phyloP scores from a whole-genome alignment of 2,888 invertebrate genomes.

The Sialis lutaria region DNA sequence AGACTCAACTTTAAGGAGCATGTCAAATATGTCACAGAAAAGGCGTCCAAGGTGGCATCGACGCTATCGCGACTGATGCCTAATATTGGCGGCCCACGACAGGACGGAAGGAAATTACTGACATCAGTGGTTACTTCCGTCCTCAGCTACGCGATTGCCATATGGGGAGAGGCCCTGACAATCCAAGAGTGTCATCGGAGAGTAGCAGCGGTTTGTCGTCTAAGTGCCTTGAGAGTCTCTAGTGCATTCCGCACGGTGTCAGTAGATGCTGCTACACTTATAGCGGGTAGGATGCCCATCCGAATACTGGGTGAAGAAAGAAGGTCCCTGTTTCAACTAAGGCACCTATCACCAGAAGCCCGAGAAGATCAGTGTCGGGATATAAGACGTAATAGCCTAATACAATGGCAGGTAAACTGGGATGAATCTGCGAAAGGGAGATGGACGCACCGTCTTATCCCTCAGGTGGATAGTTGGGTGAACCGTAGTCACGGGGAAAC shows the following conservation, averaged over 20 bases:
- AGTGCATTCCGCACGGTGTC: slow-evolving; percentile 10
- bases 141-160: slow-evolving; percentile 8
- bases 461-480: neutral
- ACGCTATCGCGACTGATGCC: neutral
- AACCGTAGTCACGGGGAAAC: slow-evolving; percentile 1
- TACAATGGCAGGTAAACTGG: slow-evolving; percentile 7
- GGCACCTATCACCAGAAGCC: too few relatives aligned
- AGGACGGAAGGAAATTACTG: slow-evolving; percentile 8
- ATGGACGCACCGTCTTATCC: slow-evolving; percentile 1
- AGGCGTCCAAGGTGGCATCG: slow-evolving; percentile 6
- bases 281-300: slow-evolving; percentile 8
- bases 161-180: slow-evolving; percentile 8
- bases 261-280: slow-evolving; percentile 8
- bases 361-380: too few relatives aligned
- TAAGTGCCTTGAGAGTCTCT: slow-evolving; percentile 7
- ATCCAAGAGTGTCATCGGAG: slow-evolving; percentile 1
- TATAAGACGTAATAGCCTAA: neutral
- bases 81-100: slow-evolving; percentile 8
- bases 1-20: slow-evolving; percentile 8
- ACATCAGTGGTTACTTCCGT: slow-evolving; percentile 8
- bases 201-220: slow-evolving; percentile 5
- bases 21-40: slow-evolving; percentile 1
- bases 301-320: slow-evolving; percentile 6
- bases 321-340: neutral
- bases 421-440: slow-evolving; percentile 7